Conservation (phyloP, 2,888 invertebrate species). For the Bellardia bayeri region DNA sequence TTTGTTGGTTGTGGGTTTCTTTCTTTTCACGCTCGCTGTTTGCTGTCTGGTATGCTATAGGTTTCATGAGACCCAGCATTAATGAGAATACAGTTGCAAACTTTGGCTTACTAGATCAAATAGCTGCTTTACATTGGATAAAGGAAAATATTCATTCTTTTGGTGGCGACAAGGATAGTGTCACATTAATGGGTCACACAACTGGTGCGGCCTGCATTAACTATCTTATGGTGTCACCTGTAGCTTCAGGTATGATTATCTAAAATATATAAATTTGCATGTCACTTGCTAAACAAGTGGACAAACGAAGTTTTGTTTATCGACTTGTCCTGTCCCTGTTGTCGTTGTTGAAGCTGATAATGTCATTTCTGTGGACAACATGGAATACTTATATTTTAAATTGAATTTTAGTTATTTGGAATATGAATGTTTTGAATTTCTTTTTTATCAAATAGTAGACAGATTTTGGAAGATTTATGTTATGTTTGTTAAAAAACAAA, state of each 20-base stretch:
- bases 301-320: conserved; percentile 16
- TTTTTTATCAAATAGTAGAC: neutral
- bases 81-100: conserved; percentile 92
- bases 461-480: conserved; percentile 10
- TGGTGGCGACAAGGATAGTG: conserved; percentile 93
- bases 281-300: conserved; percentile 2
- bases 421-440: conserved; percentile 6
- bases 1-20: neutral
- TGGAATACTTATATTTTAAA: conserved; percentile 14
- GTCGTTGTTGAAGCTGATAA: conserved; percentile 30
- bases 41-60: conserved; percentile 87
- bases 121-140: conserved; percentile 97
- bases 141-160: conserved; percentile 96
- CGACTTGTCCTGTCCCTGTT: conserved; percentile 8
- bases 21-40: neutral
- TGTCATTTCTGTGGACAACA: conserved; percentile 12
- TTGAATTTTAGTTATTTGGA: conserved; percentile 33
- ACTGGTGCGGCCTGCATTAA: conserved; percentile 97
- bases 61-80: conserved; percentile 91
- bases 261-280: neutral
- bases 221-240: conserved; percentile 96
- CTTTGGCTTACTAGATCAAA: conserved; percentile 96
- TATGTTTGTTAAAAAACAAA: neutral
- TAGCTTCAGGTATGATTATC: conserved; percentile 86
- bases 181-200: conserved; percentile 97